Evolutionary conservation across 1,140 invertebrate species (phyloP), one percentile per base, ranked within the genome.

Genomic region (Phocides pigmalion): DNA sequence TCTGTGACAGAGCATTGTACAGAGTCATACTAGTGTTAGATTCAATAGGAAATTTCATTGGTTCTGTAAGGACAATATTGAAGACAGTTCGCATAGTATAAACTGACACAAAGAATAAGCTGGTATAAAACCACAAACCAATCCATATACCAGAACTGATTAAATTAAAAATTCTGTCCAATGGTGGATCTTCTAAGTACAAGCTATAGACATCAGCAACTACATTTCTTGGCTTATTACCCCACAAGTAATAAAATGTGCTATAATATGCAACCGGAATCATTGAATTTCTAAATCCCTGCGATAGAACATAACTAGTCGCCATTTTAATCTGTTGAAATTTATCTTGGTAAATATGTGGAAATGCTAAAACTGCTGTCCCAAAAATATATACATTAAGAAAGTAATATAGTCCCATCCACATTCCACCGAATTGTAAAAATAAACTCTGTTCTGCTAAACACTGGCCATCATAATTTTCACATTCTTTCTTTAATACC

Each of bases 361-460:
- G 93, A 77, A 96, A 96, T 11, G 93, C 88, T 6, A 95, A 87
- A 44, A 93, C 92, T 35, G 93, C 92, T 47, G 93, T 90, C 5
- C 87, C 81, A 20, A 92, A 91, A 49, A 93, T 84, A 66, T 94
- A 92, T 3, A 91, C 83, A 68, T 92, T 93, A 0, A 93, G 68
- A 68, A 95, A 96, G 71, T 94, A 95, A 71, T 94, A 95, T 53
- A 95, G 85, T 42, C 95, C 95, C 61, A 93, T 94, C 92, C 94
- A 95, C 37, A 95, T 89, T 14, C 95, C 95, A 54, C 93, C 93
- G 64, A 94, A 86, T 8, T 95, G 85, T 12, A 96, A 69, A 72
- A 95, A 95, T 20, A 92, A 70, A 64, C 84, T 90, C 61, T 82
- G 79, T 64, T 92, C 91, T 17, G 86, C 70, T 4, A 92, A 69